phyloP scores from a whole-genome alignment of 2,888 invertebrate species.

The Lottia gigantea region DNA sequence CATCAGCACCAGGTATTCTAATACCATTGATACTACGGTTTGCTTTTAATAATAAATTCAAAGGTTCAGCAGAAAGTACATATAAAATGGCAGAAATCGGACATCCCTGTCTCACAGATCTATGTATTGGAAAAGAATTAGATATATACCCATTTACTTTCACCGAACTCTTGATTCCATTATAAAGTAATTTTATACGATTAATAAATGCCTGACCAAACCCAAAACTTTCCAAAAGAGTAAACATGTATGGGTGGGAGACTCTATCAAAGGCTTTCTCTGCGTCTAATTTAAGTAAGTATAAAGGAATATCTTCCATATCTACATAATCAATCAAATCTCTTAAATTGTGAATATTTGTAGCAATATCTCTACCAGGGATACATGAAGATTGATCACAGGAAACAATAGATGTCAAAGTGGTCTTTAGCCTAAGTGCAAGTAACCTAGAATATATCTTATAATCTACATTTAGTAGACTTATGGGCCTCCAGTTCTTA shows the following conservation, averaged over 20 bases:
- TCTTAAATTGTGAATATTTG: conserved; percentile 35
- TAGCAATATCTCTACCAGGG: conserved; percentile 35
- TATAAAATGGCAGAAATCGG: too few relatives aligned
- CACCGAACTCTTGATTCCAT: conserved; percentile 29
- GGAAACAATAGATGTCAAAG: conserved; percentile 29
- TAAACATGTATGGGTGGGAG: conserved; percentile 32
- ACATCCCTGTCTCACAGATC: too few relatives aligned
- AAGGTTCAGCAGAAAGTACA: too few relatives aligned
- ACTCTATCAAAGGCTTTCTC: conserved; percentile 44
- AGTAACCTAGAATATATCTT: conserved; percentile 39
- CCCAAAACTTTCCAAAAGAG: conserved; percentile 32
- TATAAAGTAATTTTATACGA: conserved; percentile 38
- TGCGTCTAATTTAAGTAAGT: conserved; percentile 38
- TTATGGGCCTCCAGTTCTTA: conserved; percentile 40
- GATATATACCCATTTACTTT: conserved; percentile 35
- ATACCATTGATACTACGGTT: too few relatives aligned
- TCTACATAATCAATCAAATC: conserved; percentile 36
- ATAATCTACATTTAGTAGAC: conserved; percentile 36
- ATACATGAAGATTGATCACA: conserved; percentile 38
- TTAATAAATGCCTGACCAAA: conserved; percentile 34
- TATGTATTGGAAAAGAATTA: conserved; percentile 10
- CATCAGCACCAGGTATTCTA: too few relatives aligned
- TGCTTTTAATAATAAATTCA: too few relatives aligned
- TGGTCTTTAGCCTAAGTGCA: conserved; percentile 27
- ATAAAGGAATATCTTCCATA: conserved; percentile 30